phyloP scores from a whole-genome alignment of 2,888 invertebrate species.

The Epinotia bilunana region DNA sequence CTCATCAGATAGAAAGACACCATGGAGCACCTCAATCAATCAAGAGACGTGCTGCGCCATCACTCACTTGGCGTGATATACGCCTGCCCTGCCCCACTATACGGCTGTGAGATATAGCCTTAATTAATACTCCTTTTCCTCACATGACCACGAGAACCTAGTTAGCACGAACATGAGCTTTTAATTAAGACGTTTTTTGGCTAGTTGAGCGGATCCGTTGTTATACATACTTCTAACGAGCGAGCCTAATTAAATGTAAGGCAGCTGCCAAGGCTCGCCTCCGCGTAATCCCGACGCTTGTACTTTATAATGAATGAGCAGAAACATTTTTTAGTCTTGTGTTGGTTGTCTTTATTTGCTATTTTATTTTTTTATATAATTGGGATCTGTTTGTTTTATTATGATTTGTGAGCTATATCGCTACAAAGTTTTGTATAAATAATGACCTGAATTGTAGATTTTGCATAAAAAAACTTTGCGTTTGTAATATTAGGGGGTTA shows the following conservation, averaged over 20 bases:
- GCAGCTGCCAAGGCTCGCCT: slow-evolving; percentile 44
- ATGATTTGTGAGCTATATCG: neutral
- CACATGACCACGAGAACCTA: slow-evolving; percentile 48
- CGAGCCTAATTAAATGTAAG: slow-evolving; percentile 31
- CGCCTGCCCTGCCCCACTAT: slow-evolving; percentile 6
- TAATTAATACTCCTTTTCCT: slow-evolving; percentile 63
- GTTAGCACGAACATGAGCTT: slow-evolving; percentile 44
- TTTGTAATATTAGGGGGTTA: neutral
- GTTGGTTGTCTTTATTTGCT: neutral
- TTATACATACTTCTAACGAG: slow-evolving; percentile 31
- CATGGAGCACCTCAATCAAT: slow-evolving; percentile 23
- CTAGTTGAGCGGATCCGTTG: slow-evolving; percentile 15
- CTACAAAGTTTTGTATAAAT: neutral
- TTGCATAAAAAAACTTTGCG: neutral
- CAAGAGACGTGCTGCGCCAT: slow-evolving; percentile 13
- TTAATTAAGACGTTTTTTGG: slow-evolving; percentile 46
- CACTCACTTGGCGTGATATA: slow-evolving; percentile 42
- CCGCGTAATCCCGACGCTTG: slow-evolving; percentile 41
- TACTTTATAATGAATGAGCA: slow-evolving; percentile 32
- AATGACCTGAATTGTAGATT: too few species aligned
- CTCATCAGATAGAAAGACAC: slow-evolving; percentile 18
- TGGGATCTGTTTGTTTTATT: neutral
- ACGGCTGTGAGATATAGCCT: slow-evolving; percentile 58
- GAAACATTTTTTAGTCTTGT: slow-evolving; percentile 9
- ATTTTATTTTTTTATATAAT: neutral